Conservation (phyloP, 2,113 vertebrate species). For the Salvator merianae region DNA sequence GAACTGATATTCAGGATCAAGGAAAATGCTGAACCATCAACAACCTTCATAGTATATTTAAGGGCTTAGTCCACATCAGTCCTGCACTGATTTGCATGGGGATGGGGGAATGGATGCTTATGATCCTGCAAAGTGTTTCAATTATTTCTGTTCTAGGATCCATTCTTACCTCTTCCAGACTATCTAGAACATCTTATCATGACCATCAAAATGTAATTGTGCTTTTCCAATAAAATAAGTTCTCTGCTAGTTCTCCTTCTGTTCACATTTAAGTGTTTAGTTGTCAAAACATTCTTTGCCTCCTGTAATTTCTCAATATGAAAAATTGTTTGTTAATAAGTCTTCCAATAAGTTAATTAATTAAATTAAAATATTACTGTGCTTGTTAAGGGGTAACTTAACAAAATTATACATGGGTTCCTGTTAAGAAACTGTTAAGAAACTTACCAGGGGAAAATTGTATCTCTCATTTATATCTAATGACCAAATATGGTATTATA, state of each 20-base stretch:
- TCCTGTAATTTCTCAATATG: not conserved
- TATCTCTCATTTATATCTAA: not conserved
- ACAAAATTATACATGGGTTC: not conserved
- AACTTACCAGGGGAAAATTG: not conserved
- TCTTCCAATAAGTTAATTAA: not conserved
- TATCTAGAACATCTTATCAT: not conserved
- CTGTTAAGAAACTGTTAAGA: not conserved
- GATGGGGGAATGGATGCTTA: not conserved
- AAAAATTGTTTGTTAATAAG: not conserved
- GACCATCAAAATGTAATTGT: not conserved
- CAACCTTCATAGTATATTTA: conserved; percentile 36
- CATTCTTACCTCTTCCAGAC: not conserved
- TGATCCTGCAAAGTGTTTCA: fast-evolving
- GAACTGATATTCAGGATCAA: not conserved
- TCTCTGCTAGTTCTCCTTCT: conserved; percentile 54
- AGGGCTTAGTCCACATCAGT: fast-evolving
- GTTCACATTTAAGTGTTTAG: fast-evolving
- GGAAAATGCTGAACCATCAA: conserved; percentile 16
- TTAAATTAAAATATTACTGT: not conserved
- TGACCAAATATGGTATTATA: not conserved
- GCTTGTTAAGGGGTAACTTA: not conserved
- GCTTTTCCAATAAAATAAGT: conserved; percentile 62
- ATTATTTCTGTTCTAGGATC: not conserved
- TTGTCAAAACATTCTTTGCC: not conserved
- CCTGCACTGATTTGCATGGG: conserved; percentile 29